Evolutionary conservation across 2,888 invertebrate species (phyloP), one percentile per base, ranked within the genome.

Genomic region (Dynastes tityus): DNA sequence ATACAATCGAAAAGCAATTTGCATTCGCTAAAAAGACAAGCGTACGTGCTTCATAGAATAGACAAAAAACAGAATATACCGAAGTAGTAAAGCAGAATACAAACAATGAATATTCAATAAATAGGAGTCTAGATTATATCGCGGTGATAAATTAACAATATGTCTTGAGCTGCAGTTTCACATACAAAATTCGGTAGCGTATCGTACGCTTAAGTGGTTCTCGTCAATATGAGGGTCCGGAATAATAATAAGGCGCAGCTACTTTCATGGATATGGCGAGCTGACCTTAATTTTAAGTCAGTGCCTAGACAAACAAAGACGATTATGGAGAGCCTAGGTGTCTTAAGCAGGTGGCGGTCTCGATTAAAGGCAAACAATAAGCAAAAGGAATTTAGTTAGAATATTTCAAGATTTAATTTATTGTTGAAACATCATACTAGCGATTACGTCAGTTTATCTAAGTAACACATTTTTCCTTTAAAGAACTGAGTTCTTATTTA

Each of bases 121-220:
- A 79, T 78, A 49, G 74, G 29, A 65, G 76, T 53, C 77, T 73
- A 77, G 77, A 77, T 79, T 58, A 73, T 49, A 79, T 79, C 79
- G 76, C 58, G 63, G 64, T 67, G 73, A 81, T 80, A 80, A 81
- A 80, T 82, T 81, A 81, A 81, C 80, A 79, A 79, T 82, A 81
- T 80, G 80, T 80, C 79, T 78, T 79, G 78, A 76, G 77, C 76
- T 81, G 76, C 61, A 80, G 81, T 81, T 80, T 82, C 80, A 81
- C 81, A 82, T 82, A 81, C 81, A 78, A 82, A 82, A 81, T 78
- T 78, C 64, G 78, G 70, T 78, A 71, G 78, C 78, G 58, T 37
- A 58, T 73, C 73, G 37, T 73, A 58, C 73, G 55, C 73, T 73
- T 73, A 73, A 73, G 73, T 73, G 73, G 73, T 73, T 73, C 73